Evolutionary conservation across 1,140 invertebrate species (phyloP).

Genomic region (Anoplolepis gracilipes): DNA sequence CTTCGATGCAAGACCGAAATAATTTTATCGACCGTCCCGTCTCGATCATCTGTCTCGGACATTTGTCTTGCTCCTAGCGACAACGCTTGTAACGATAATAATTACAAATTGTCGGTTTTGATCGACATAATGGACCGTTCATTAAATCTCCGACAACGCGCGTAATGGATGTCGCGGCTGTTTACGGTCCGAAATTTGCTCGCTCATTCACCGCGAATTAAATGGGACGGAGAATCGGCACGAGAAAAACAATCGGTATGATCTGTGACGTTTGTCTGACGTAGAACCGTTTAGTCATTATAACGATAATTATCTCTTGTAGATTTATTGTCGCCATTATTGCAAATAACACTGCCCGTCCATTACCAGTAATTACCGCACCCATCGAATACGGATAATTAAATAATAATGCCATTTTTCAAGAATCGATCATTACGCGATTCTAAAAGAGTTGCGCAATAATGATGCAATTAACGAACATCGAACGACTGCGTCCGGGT

Average conservation of each 20-base stretch:
- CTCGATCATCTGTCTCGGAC: constrained; percentile 14
- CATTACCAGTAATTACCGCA: background rate
- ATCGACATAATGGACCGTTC: constrained; percentile 42
- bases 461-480: background rate
- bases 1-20: constrained; percentile 48
- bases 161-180: background rate
- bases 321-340: constrained; percentile 12
- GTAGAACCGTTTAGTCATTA: background rate
- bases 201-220: constrained; percentile 27
- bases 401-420: constrained; percentile 18
- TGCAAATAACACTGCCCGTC: background rate
- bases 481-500: background rate
- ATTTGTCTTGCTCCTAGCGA: constrained; percentile 21
- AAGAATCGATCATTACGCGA: constrained; percentile 23
- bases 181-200: constrained; percentile 9
- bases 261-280: background rate
- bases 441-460: background rate
- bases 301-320: constrained; percentile 12
- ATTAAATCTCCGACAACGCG: constrained; percentile 32
- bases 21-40: constrained; percentile 25
- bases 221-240: constrained; percentile 12
- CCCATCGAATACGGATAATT: background rate
- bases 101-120: constrained; percentile 32
- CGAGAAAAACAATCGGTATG: background rate
- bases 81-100: constrained; percentile 30